A percentile compares a stretch with the other conserved stretches of the same genome.
Conservation (phyloP, 2,888 invertebrate species). For the Rhagonycha fulva region DNA sequence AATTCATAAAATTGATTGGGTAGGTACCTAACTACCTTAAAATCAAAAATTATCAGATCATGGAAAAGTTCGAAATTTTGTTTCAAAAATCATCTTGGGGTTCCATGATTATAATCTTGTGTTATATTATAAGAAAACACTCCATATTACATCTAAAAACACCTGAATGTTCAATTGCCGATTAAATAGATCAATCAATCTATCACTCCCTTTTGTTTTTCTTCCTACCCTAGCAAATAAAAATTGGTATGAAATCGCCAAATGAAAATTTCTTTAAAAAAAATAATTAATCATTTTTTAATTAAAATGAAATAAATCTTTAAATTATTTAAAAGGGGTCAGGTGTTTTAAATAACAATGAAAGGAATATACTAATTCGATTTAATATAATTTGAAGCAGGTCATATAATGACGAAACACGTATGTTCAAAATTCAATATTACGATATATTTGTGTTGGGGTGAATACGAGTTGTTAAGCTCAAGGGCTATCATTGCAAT, state of each 20-base stretch:
- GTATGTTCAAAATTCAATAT: constrained; percentile 19
- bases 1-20: no score
- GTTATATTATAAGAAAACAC: no score
- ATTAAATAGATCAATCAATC: background rate
- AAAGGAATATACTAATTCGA: background rate
- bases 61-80: no score
- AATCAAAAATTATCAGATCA: no score
- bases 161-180: no score
- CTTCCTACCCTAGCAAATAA: background rate
- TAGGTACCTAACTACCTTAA: no score
- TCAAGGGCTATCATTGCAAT: constrained; percentile 52
- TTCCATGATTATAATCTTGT: no score
- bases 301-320: background rate
- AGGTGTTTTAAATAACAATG: background rate
- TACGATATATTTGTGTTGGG: constrained; percentile 11
- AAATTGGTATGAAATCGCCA: no score
- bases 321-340: background rate
- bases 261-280: no score
- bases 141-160: no score
- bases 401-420: constrained; percentile 5
- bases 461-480: constrained; percentile 34
- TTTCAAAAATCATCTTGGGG: no score
- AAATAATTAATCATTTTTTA: background rate
- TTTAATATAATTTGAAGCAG: background rate
- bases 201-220: background rate